Evolutionary conservation across 2,113 vertebrate genomes (phyloP).

Genomic region (Carollia perspicillata): DNA sequence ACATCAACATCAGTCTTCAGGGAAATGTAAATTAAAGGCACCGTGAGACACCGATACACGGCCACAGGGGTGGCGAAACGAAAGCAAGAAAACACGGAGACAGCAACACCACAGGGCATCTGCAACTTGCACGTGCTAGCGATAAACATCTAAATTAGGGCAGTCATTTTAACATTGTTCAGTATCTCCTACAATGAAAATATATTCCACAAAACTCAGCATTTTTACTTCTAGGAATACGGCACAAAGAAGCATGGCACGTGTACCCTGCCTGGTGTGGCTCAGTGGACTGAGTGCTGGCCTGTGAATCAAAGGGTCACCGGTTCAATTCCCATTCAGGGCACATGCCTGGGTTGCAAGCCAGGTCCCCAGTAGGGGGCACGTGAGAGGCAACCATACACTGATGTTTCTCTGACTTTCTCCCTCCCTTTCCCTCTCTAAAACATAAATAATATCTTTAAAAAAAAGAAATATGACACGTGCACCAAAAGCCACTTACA

Average conservation of each 20-base stretch:
- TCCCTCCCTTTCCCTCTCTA: too few species aligned
- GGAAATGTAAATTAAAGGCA: not conserved
- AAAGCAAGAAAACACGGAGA: not conserved
- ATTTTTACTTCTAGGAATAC: not conserved
- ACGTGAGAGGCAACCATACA: too few species aligned
- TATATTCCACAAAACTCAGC: not conserved
- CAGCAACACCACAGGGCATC: not conserved
- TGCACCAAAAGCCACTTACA: not conserved
- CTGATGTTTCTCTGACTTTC: too few species aligned
- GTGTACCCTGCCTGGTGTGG: too few species aligned
- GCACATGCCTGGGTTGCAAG: too few species aligned
- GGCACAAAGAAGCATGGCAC: not conserved
- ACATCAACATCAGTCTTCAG: not conserved
- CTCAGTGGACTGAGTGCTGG: too few species aligned
- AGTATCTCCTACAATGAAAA: not conserved
- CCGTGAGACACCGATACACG: not conserved
- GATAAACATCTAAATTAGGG: not conserved
- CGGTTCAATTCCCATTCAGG: too few species aligned
- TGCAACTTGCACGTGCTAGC: not conserved
- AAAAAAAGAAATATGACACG: not conserved
- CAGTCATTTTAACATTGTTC: not conserved
- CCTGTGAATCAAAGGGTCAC: too few species aligned
- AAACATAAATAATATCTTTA: too few species aligned
- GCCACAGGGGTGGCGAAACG: not conserved
- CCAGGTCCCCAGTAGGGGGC: too few species aligned